These are phyloP conservation scores for Trachelus troglodyta DNA, from an alignment of 2,888 invertebrate species.

Conservation along the genomic window DNA sequence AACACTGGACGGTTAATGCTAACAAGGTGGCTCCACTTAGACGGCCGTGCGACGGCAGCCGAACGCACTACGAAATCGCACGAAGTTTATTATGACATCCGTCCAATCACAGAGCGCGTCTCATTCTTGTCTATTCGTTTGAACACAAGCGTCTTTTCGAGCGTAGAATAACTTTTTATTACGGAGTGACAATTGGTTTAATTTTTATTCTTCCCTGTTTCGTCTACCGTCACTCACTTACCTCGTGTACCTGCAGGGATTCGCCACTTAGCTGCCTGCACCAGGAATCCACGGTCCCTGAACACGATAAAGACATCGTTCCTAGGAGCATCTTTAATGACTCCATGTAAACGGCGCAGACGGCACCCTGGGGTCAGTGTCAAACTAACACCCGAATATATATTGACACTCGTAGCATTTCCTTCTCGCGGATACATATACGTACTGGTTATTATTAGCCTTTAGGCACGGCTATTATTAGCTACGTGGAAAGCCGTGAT, in stretches of 20 bases:
- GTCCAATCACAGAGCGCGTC: background rate
- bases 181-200: background rate
- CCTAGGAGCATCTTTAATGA: background rate
- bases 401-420: background rate
- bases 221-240: background rate
- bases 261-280: background rate
- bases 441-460: background rate
- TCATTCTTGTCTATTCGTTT: background rate
- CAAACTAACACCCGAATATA: background rate
- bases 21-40: background rate
- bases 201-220: background rate
- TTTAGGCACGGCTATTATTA: background rate
- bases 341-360: background rate
- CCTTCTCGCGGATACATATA: background rate
- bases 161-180: background rate
- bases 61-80: background rate
- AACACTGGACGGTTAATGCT: background rate
- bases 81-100: background rate
- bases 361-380: background rate
- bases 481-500: background rate
- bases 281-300: background rate
- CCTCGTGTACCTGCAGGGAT: background rate
- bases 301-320: background rate
- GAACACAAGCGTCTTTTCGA: background rate
- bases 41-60: background rate